These are phyloP conservation scores for Cyphotilapia sp. DNA, from an alignment of 2,113 vertebrate species.

Conservation along the genomic window DNA sequence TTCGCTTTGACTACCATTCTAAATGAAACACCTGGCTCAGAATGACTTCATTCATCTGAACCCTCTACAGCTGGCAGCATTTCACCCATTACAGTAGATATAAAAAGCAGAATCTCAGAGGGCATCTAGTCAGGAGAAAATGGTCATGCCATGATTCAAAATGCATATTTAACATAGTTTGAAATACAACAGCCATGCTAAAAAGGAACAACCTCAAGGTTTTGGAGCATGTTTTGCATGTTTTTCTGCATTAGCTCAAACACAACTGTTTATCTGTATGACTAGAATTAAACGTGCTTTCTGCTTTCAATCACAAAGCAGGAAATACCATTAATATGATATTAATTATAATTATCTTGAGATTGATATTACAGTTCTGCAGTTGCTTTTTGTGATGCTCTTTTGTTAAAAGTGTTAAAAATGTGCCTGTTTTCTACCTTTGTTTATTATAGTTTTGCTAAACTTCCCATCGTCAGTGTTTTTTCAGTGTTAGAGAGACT, in stretches of 20 bases:
- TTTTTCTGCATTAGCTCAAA: neutral
- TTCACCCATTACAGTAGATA: neutral
- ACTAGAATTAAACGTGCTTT: rapidly evolving
- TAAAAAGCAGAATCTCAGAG: neutral
- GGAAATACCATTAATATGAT: neutral
- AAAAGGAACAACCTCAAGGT: neutral
- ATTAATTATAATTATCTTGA: neutral
- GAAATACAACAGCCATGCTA: neutral
- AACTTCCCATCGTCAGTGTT: neutral
- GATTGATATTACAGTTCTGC: neutral
- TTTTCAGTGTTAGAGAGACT: neutral
- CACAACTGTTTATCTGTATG: neutral
- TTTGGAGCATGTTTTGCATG: neutral
- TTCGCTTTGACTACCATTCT: constrained; percentile 24
- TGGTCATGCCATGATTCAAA: neutral
- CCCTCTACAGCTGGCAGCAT: constrained; percentile 38
- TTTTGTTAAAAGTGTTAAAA: neutral
- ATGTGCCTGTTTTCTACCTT: neutral
- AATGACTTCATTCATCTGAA: constrained; percentile 48
- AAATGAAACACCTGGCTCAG: constrained; percentile 52
- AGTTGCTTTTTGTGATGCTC: neutral
- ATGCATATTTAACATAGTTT: neutral
- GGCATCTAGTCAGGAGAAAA: neutral
- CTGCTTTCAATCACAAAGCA: neutral
- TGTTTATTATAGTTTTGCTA: neutral